Percentiles rank a stretch among this genome's conserved stretches.
phyloP scores from a whole-genome alignment of 1,140 invertebrate genomes.

The Aleiodes sp. region DNA sequence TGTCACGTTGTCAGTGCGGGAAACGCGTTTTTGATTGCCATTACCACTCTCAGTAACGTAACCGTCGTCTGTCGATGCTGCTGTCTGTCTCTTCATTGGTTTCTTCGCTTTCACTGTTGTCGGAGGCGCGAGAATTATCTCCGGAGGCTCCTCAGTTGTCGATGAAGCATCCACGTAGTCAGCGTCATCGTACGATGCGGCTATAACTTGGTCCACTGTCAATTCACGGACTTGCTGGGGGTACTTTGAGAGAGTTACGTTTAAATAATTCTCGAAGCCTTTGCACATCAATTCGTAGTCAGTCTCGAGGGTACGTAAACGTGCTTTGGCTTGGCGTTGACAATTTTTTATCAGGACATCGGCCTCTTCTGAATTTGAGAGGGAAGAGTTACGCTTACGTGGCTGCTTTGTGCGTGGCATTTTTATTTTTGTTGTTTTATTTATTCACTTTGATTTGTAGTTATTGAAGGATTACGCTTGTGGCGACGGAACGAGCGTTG shows the following conservation, averaged over 20 bases:
- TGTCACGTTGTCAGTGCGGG: constrained; percentile 21
- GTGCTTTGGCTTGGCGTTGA: constrained; percentile 43
- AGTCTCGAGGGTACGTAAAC: constrained; percentile 42
- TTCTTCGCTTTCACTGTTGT: constrained; percentile 26
- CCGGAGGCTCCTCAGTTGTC: not conserved
- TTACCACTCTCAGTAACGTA: constrained; percentile 35
- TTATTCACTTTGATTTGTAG: too few relatives aligned
- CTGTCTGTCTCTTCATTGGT: constrained; percentile 25
- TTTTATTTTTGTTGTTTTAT: not conserved
- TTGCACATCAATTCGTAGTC: constrained; percentile 41
- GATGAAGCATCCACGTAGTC: constrained; percentile 45
- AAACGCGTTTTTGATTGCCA: constrained; percentile 32
- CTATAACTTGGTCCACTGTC: constrained; percentile 36
- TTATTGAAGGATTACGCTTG: not conserved
- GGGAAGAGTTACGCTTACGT: constrained; percentile 33
- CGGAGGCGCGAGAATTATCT: not conserved
- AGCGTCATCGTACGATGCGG: constrained; percentile 23
- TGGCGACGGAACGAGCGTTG: too few relatives aligned
- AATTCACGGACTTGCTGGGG: constrained; percentile 47
- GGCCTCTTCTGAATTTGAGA: constrained; percentile 30
- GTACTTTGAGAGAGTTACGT: constrained; percentile 35
- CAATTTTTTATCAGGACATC: constrained; percentile 49
- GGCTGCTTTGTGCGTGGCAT: constrained; percentile 54
- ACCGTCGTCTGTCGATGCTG: constrained; percentile 36
- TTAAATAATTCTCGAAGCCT: constrained; percentile 32